Base-by-base conservation (phyloP, 2,113 vertebrate genomes). In the Ceuthmochares aereus region DNA sequence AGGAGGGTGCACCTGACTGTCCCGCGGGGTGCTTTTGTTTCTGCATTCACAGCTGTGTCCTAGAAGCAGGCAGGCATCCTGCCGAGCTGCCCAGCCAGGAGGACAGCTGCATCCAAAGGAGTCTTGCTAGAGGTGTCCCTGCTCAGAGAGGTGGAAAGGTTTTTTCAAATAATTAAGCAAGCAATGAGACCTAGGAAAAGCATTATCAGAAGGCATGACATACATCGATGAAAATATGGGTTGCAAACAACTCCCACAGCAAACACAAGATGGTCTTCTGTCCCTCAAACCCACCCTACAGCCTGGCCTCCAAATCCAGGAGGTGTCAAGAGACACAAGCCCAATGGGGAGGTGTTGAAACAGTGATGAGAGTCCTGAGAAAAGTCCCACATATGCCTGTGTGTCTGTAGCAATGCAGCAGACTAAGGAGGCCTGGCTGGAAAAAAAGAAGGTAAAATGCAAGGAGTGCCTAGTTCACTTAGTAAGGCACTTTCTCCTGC, bases 111-210 rank as follows among this genome's bases (percentile, higher is more conserved):
- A 9, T 75, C 62, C 76, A 6, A 9, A 86, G 67, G 67, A 93
- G 58, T 43, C 42, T 85, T 32, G 3, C 7, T 59, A 37, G 14
- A 73, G 21, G 15, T 34, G 40, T 55, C 82, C n/a, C 72, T 64
- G 70, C 10, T 43, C 63, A 34, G 78, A 80, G 83, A 83, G 88
- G 26, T 89, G 55, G 94, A 95, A 96, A 49, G 42, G 49, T 45
- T 75, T 84, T 78, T 68, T 43, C 82, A 73, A 91, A 63, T 84
- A 91, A 93, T 87, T 96, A 92, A 95, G 70, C 54, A 93, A 86
- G 59, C 49, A 89, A 40, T 2, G 7, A 51, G 23, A 9, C 4
- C 58, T 88, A 66, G 1, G 37, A 88, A 63, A 82, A 90, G 36
- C 36, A 69, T 85, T 90, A 56, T 87, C 85, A 64, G 90, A 68